Percentiles rank a stretch among this genome's conserved stretches.
phyloP scores from a whole-genome alignment of 2,888 invertebrate species.

The Oscheius sp. region DNA sequence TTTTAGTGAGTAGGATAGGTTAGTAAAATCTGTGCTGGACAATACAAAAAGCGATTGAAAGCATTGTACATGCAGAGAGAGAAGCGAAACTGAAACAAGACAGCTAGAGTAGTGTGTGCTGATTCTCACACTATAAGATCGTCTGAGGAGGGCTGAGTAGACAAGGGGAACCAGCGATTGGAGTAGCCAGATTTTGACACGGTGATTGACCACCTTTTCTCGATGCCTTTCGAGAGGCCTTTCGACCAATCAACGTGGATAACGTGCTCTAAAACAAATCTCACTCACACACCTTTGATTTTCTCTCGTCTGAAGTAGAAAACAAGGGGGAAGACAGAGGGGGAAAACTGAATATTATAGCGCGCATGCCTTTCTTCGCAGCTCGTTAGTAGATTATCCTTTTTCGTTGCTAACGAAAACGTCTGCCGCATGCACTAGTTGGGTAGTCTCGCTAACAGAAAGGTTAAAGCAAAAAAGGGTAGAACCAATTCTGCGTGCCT shows the following conservation, averaged over 20 bases:
- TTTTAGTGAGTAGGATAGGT: not conserved
- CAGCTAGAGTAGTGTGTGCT: not conserved
- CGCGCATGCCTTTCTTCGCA: not conserved
- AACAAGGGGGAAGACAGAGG: not conserved
- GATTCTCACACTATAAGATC: conserved; percentile 26
- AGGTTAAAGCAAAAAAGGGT: conserved; percentile 13
- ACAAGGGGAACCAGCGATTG: conserved; percentile 32
- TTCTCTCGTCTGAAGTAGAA: not conserved
- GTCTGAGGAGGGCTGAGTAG: conserved; percentile 32
- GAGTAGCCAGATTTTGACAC: conserved; percentile 13
- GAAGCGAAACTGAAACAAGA: conserved; percentile 5
- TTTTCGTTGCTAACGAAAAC: conserved; percentile 6
- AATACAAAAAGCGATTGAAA: conserved; percentile 4
- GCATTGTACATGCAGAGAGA: conserved; percentile 7
- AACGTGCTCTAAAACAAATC: conserved; percentile 31
- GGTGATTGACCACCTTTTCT: conserved; percentile 30
- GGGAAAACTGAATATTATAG: conserved; percentile 1
- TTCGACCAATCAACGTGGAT: conserved; percentile 31
- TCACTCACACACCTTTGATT: conserved; percentile 19
- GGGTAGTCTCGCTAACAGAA: conserved; percentile 7
- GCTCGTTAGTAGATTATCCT: not conserved
- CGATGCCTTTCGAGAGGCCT: conserved; percentile 35
- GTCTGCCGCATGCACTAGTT: conserved; percentile 10
- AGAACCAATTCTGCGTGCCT: conserved; percentile 12
- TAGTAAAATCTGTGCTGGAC: not conserved